These are phyloP conservation scores for Hafferia zeledoni DNA, from an alignment of 2,797 vertebrate species.

Conservation along the genomic window DNA sequence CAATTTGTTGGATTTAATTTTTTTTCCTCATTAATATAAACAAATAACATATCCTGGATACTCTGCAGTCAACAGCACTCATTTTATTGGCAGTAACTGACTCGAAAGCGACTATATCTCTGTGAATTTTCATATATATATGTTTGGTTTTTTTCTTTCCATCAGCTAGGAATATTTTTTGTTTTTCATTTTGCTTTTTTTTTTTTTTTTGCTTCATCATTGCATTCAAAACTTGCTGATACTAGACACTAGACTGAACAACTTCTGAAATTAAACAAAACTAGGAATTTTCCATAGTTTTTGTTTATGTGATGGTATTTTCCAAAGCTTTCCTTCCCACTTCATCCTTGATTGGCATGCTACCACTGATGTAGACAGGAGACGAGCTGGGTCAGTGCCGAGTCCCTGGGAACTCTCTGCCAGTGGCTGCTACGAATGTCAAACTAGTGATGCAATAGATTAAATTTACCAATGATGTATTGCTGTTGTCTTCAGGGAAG, in stretches of 20 bases:
- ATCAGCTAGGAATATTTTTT: not conserved
- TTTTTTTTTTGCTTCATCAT: not conserved
- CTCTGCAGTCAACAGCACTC: not conserved
- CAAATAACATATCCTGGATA: conserved; percentile 23
- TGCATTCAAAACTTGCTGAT: not conserved
- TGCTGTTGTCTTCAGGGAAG: not conserved
- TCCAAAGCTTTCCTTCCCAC: not conserved
- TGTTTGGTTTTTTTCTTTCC: not conserved
- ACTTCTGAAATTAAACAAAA: not conserved
- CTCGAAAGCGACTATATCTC: not conserved
- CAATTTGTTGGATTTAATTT: not conserved
- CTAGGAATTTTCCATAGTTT: not conserved
- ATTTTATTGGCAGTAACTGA: not conserved
- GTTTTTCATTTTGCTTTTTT: not conserved
- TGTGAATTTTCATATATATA: not conserved
- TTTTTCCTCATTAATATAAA: conserved; percentile 4
- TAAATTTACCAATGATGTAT: not conserved
- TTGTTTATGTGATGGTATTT: not conserved
- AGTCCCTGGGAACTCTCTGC: not conserved
- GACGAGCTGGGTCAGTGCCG: rapidly evolving
- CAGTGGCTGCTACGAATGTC: not conserved
- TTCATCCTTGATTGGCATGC: not conserved
- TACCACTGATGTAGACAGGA: not conserved
- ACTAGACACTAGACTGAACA: not conserved
- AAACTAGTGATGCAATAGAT: not conserved